phyloP scores from a whole-genome alignment of 2,113 vertebrate genomes.

The Neomonachus schauinslandi region DNA sequence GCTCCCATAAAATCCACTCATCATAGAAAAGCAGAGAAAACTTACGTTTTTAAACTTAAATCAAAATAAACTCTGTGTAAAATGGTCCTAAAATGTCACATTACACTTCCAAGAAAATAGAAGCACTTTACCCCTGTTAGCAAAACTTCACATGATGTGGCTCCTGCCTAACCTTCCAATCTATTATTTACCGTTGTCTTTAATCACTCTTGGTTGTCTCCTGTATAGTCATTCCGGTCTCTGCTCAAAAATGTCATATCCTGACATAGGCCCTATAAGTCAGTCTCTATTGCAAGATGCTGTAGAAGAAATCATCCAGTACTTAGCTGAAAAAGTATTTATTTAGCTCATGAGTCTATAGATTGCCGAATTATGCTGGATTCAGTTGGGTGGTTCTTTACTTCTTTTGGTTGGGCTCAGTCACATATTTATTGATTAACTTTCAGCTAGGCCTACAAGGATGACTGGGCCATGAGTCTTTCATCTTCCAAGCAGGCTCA shows the following conservation, averaged over 20 bases:
- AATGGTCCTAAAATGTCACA: neutral
- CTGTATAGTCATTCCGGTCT: neutral
- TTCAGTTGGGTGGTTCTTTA: neutral
- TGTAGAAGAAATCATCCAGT: neutral
- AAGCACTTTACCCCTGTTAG: neutral
- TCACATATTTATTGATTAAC: neutral
- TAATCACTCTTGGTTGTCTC: neutral
- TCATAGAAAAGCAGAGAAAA: neutral
- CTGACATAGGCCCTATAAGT: neutral
- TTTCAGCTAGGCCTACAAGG: neutral
- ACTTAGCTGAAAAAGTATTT: neutral
- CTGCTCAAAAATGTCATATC: neutral
- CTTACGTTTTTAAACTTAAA: neutral
- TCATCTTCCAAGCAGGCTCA: neutral
- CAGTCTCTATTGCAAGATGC: neutral
- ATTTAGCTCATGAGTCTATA: neutral
- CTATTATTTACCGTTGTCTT: neutral
- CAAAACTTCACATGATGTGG: neutral
- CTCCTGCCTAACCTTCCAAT: neutral
- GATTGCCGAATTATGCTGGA: neutral
- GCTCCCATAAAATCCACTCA: neutral
- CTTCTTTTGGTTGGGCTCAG: neutral
- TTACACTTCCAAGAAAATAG: neutral
- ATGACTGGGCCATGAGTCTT: neutral
- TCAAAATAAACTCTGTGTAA: neutral